Conservation (phyloP, 2,113 vertebrate species). For the Bagarius yarrelli region DNA sequence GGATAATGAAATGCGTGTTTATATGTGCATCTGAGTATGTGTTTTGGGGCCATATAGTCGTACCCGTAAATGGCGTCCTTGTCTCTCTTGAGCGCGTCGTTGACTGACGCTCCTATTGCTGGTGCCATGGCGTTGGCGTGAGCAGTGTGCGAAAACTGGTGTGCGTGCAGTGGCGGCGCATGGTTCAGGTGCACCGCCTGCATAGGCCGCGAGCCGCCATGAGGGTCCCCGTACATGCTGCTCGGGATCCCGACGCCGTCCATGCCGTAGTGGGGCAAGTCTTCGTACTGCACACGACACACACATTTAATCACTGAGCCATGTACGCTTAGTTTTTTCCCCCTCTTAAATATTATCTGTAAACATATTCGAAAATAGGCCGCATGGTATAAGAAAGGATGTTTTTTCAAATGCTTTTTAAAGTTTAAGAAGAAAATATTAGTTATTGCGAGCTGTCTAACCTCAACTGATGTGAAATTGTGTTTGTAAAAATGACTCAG, state of each 20-base stretch:
- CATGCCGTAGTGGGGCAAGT: constrained; percentile 98
- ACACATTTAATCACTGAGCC: constrained; percentile 39
- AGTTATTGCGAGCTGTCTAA: neutral
- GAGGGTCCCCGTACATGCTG: constrained; percentile 98
- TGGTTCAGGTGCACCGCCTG: constrained; percentile 98
- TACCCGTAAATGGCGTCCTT: constrained; percentile 99
- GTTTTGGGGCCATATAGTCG: constrained; percentile 61
- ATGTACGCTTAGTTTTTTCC: constrained; percentile 35
- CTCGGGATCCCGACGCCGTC: constrained; percentile 96
- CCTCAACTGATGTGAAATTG: neutral
- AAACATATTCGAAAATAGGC: constrained; percentile 8
- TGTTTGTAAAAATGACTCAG: neutral
- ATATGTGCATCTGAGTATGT: constrained; percentile 1
- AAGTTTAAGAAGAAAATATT: neutral
- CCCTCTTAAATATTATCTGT: constrained; percentile 15
- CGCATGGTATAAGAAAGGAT: neutral
- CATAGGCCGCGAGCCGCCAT: constrained; percentile 93
- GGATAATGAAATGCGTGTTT: constrained; percentile 31
- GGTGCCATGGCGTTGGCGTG: constrained; percentile 96
- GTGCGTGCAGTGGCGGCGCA: constrained; percentile 92
- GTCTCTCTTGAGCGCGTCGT: constrained; percentile 98
- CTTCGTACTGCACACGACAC: constrained; percentile 88
- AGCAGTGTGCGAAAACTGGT: constrained; percentile 95
- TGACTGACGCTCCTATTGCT: constrained; percentile 95
- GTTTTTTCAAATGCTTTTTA: neutral